Evolutionary conservation across 2,797 vertebrate genomes (phyloP).

Genomic region (Uromys caudimaculatus): DNA sequence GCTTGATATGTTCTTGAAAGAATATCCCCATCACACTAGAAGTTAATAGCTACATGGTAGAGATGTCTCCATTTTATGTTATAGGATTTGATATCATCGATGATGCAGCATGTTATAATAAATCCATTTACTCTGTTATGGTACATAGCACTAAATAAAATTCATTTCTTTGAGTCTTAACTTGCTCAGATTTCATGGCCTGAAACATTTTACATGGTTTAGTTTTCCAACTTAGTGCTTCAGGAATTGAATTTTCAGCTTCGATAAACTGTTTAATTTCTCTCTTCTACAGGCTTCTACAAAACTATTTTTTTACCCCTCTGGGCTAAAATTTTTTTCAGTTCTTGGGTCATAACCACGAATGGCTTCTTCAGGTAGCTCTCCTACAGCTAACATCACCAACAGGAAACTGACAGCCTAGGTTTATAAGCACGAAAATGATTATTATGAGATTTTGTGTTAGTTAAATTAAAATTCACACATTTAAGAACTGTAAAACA

Average conservation of each 20-base stretch:
- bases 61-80: neutral
- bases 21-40: neutral
- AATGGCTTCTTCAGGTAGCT: neutral
- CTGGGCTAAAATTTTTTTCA: neutral
- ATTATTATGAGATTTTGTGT: neutral
- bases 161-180: neutral
- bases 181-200: neutral
- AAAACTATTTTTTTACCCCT: neutral
- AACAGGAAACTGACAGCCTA: neutral
- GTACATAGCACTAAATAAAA: neutral
- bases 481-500: neutral
- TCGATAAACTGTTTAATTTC: neutral
- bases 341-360: neutral
- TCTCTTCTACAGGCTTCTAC: neutral
- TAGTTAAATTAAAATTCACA: neutral
- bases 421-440: neutral
- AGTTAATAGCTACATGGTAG: neutral
- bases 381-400: neutral
- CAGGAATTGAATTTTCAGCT: slow-evolving; percentile 38
- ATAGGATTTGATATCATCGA: neutral
- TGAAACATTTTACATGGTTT: neutral
- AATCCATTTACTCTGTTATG: neutral
- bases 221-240: slow-evolving; percentile 29
- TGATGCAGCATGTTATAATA: neutral
- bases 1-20: neutral